These are phyloP conservation scores for Eristalis intricaria DNA, from an alignment of 2,888 invertebrate genomes.

Conservation along the genomic window DNA sequence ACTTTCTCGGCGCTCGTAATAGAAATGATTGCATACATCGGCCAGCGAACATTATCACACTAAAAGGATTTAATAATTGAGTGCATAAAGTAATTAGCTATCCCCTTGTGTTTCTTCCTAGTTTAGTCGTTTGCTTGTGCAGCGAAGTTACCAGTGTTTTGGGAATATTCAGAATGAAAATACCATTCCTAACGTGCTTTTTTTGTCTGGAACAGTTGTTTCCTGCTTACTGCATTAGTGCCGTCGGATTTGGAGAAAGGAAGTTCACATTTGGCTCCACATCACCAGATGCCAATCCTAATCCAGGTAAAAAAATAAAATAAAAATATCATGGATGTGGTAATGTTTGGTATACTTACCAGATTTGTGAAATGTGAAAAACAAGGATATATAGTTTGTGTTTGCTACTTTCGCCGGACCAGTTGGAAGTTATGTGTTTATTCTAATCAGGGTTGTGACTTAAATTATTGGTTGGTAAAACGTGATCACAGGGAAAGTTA, in stretches of 20 bases:
- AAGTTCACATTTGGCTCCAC: conserved; percentile 21
- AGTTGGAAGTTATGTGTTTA: too few relatives aligned
- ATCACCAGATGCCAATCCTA: not conserved
- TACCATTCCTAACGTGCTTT: not conserved
- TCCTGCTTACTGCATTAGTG: not conserved
- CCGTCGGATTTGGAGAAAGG: not conserved
- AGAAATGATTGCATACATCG: not conserved
- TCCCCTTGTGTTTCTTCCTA: not conserved
- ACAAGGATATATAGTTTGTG: too few relatives aligned
- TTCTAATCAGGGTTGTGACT: too few relatives aligned
- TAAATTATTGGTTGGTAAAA: too few relatives aligned
- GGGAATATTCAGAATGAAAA: conserved; percentile 15
- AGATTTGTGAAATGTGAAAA: too few relatives aligned
- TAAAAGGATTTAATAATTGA: not conserved
- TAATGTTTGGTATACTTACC: too few relatives aligned
- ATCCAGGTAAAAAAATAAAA: conserved; percentile 27
- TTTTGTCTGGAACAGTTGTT: conserved; percentile 2
- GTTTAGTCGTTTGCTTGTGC: not conserved
- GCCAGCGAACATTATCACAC: not conserved
- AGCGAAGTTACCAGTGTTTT: not conserved
- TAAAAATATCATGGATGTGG: not conserved
- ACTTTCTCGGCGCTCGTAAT: conserved; percentile 5
- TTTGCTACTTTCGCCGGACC: too few relatives aligned
- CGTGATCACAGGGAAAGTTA: too few relatives aligned
- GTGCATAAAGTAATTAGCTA: not conserved